Percentiles rank a stretch among this genome's conserved stretches.
phyloP scores from a whole-genome alignment of 2,113 vertebrate species.

The Clarias gariepinus region DNA sequence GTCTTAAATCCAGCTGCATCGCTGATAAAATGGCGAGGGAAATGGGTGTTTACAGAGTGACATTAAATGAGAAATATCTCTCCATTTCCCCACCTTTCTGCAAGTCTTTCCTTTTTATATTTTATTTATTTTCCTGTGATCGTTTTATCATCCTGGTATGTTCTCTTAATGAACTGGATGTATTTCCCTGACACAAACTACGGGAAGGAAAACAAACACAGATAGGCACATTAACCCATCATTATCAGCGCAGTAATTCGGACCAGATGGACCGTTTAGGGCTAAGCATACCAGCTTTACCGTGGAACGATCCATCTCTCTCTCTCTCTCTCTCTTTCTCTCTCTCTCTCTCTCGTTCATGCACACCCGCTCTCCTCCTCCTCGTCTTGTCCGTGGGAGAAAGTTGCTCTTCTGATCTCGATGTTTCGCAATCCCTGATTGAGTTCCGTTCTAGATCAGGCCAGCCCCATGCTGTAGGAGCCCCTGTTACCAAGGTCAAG shows the following conservation, averaged over 20 bases:
- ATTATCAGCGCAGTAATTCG: conserved; percentile 81
- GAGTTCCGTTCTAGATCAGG: neutral
- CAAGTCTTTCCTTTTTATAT: conserved; percentile 2
- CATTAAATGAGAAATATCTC: neutral
- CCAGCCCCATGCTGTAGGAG: neutral
- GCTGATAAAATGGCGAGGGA: neutral
- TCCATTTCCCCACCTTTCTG: neutral
- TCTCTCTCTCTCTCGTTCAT: conserved; percentile 26
- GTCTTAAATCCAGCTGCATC: neutral
- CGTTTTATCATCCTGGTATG: conserved; percentile 66
- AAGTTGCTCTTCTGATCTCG: conserved; percentile 31
- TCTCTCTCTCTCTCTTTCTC: conserved; percentile 34
- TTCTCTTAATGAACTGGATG: conserved; percentile 79
- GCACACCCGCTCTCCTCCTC: conserved; percentile 43
- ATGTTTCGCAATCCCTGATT: neutral
- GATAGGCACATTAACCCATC: conserved; percentile 77
- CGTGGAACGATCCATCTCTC: conserved; percentile 65
- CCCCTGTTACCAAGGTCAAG: conserved; percentile 7
- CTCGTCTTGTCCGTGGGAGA: conserved; percentile 52
- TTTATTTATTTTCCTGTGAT: conserved; percentile 33
- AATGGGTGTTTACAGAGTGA: neutral
- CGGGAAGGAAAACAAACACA: conserved; percentile 81
- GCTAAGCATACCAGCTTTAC: conserved; percentile 82
- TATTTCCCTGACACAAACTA: conserved; percentile 78
- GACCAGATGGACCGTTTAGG: conserved; percentile 82